phyloP scores from a whole-genome alignment of 2,113 vertebrate genomes.

The Eolophus roseicapilla region DNA sequence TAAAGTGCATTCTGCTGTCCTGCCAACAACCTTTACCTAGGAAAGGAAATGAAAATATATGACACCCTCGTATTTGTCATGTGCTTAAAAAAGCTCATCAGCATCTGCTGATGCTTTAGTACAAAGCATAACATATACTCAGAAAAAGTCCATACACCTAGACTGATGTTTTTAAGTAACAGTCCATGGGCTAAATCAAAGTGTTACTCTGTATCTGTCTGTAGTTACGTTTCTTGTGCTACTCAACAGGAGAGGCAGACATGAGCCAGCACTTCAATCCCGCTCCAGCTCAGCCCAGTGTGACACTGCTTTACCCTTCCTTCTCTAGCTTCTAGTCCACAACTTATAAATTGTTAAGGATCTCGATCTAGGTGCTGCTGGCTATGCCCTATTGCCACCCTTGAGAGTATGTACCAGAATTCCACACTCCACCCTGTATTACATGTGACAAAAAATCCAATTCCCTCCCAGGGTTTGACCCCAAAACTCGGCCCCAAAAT shows the following conservation, averaged over 20 bases:
- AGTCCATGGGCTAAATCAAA: not conserved
- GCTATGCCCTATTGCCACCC: not conserved
- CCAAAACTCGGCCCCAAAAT: not conserved
- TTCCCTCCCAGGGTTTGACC: not conserved
- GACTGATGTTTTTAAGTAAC: not conserved
- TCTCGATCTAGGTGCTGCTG: not conserved
- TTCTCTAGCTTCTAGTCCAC: not conserved
- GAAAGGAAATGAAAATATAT: slow-evolving; percentile 31
- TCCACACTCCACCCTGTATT: not conserved
- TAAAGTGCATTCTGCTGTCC: not conserved
- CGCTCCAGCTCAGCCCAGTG: not conserved
- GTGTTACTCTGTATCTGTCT: not conserved
- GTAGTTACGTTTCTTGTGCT: not conserved
- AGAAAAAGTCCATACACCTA: not conserved
- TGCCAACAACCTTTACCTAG: slow-evolving; percentile 16
- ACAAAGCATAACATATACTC: not conserved
- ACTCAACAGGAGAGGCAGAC: not conserved
- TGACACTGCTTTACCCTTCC: not conserved
- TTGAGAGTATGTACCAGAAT: not conserved
- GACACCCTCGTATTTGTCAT: not conserved
- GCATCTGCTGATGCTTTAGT: not conserved
- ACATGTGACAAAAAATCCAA: not conserved
- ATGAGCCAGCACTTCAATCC: not conserved
- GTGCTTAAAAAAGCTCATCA: not conserved
- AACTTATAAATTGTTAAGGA: not conserved